Base-by-base conservation (phyloP, 2,888 invertebrate genomes). In the Trachelus stipa region DNA sequence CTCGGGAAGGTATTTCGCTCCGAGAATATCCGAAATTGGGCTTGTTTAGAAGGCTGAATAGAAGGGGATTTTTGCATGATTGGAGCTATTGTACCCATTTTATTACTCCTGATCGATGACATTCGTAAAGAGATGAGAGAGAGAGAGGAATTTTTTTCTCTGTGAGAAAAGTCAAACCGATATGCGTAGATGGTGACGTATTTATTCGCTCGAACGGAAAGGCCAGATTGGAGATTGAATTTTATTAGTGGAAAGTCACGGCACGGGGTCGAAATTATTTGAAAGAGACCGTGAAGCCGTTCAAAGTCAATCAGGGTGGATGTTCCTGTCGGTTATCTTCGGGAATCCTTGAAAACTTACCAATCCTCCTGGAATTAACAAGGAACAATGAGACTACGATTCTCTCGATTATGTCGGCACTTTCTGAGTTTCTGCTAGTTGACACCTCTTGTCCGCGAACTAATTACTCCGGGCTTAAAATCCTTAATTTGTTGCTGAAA, bases 381-480 rank as follows among this genome's bases (percentile, higher is more conserved):
- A 33, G 30, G 31, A 30, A 23, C 69, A 23, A 69, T 69, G 69
- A 33, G 69, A 31, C 69, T 69, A 40, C 4, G 40, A 79, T 69
- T 75, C 73, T 74, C 31, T 75, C 68, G 34, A 30, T 31, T 37
- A 73, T 73, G 33, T 68, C 34, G 75, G 73, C 30, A 69, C 76
- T 78, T 71, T 76, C 69, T 68, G 71, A 75, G 56, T 75, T 78
- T 78, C 76, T 74, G 68, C 76, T 75, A 78, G 73, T 69, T 73
- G 73, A 75, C 35, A 75, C 76, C 73, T 73, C 73, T 68, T 69
- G 79, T 76, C 76, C 77, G 35, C 77, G 76, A 76, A 82, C 79
- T 83, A 83, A 88, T 87, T 88, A 87, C 83, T 87, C 85, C 84
- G 81, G 83, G 85, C 86, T 86, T 85, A 87, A 86, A 85, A 85